Evolutionary conservation across 2,113 vertebrate species (phyloP).

Genomic region (Pygoscelis adeliae): DNA sequence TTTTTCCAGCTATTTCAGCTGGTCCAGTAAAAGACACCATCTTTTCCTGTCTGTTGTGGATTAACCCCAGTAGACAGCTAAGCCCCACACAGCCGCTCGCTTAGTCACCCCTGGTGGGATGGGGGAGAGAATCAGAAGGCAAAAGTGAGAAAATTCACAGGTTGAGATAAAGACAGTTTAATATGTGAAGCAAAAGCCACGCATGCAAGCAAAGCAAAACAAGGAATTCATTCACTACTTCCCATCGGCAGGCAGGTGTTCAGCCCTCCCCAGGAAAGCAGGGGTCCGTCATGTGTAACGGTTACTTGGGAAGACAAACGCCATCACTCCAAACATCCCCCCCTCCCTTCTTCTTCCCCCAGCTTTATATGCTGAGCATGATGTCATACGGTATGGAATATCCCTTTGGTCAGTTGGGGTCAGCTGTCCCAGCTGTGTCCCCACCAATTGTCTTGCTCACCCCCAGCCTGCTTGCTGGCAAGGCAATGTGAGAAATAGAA

Average conservation of each 20-base stretch:
- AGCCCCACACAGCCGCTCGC: background rate
- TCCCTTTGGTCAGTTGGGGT: background rate
- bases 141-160: background rate
- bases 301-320: background rate
- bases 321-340: accelerated
- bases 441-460: background rate
- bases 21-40: background rate
- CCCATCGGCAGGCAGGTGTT: background rate
- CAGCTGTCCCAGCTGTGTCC: background rate
- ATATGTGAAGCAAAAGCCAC: accelerated
- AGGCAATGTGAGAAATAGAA: background rate
- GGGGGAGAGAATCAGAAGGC: background rate
- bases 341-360: background rate
- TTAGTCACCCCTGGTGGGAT: background rate
- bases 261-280: background rate
- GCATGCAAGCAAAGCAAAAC: background rate
- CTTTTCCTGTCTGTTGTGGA: background rate
- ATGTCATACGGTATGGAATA: background rate
- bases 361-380: background rate
- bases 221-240: background rate
- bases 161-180: too few species aligned
- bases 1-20: background rate
- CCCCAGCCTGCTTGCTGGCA: background rate
- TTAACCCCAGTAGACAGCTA: background rate
- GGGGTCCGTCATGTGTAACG: accelerated